phyloP scores from a whole-genome alignment of 2,888 invertebrate genomes.

The Rotaria socialis region DNA sequence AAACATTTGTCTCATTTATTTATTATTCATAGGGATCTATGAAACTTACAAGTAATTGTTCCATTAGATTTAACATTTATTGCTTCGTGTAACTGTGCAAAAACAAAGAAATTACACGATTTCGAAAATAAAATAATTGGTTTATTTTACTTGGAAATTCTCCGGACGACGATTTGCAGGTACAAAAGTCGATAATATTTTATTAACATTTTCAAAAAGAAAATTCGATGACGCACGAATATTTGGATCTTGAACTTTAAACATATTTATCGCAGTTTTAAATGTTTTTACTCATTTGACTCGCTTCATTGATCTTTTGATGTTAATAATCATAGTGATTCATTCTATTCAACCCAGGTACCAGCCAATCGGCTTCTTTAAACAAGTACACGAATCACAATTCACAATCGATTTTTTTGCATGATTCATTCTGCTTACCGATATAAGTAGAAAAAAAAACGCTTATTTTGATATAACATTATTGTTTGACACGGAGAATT shows the following conservation, averaged over 20 bases:
- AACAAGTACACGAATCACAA: neutral
- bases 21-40: neutral
- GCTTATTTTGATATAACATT: neutral
- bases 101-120: too few species aligned
- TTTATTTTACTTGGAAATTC: neutral
- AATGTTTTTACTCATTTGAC: neutral
- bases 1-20: too few species aligned
- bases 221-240: neutral
- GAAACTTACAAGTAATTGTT: neutral
- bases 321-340: too few species aligned
- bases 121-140: too few species aligned
- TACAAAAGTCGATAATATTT: neutral
- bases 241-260: neutral
- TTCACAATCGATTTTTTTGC: neutral
- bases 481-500: neutral
- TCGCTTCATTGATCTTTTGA: neutral
- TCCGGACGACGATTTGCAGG: neutral
- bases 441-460: too few species aligned
- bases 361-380: neutral
- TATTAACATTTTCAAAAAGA: slow-evolving; percentile 14
- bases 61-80: neutral
- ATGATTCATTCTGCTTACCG: neutral
- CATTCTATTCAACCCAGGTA: too few species aligned
- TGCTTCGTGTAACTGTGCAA: neutral
- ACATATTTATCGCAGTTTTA: neutral